Base-by-base conservation (phyloP, 2,113 vertebrate species). In the Phalacrocorax brasilianus region DNA sequence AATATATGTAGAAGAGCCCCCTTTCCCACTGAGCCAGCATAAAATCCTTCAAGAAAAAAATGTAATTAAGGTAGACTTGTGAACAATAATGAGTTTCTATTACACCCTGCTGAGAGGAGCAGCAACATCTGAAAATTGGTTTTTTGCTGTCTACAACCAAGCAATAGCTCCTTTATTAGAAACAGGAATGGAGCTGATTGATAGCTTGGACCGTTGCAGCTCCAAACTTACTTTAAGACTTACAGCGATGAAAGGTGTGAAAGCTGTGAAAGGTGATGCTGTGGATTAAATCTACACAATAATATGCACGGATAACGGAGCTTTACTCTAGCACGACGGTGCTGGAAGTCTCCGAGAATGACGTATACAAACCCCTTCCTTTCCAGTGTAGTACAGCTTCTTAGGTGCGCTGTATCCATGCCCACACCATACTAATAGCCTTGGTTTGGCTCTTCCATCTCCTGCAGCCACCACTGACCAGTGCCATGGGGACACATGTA, bases 31-130 rank as follows among this genome's bases (percentile, higher is more conserved):
- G 94, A 95, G 94, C 68, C 72, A 86, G 70, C 59, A 55, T 45
- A 96, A 94, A 70, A 91, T 94, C 84, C 91, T 96, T 95, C 81
- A 92, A 75, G 88, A 94, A 95, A 93, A 93, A 96, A 94, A 95
- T 87, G 95, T 96, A 97, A 97, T 97, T 97, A 97, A 97, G 96
- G 96, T 88, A 97, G 93, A 85, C 91, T 96, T 96, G 68, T 95
- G 94, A 95, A 96, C 47, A 33, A 63, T 96, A 97, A 97, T 96
- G 95, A 97, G 97, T 77, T 96, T 87, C 94, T 85, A 96, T 97
- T 96, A 93, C 81, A 97, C 88, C 95, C 97, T 2, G 67, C 93
- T 97, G 96, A 85, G 91, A 97, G 87, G n/a, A 94, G 93, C 55
- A 23, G 79, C 94, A 97, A 96, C 93, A 96, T 62, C 86, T 82